phyloP scores from a whole-genome alignment of 2,888 invertebrate species.

The Hyles lineata region DNA sequence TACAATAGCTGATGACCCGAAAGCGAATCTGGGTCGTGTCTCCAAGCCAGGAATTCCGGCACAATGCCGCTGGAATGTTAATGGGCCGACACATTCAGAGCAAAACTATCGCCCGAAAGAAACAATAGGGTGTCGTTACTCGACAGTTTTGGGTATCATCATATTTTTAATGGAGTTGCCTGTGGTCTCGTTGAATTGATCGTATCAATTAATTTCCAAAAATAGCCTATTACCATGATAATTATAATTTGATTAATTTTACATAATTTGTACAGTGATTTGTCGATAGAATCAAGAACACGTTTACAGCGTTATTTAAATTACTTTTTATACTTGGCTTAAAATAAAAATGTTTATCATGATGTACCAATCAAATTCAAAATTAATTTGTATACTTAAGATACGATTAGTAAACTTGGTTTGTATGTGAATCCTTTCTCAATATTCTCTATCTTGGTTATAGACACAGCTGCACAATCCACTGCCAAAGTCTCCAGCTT shows the following conservation, averaged over 20 bases:
- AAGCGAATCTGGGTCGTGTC: constrained; percentile 52
- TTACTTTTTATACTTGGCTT: too few species aligned
- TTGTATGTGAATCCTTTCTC: not conserved
- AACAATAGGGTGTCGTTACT: constrained; percentile 38
- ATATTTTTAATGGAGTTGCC: constrained; percentile 17
- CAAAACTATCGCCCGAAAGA: constrained; percentile 45
- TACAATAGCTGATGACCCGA: constrained; percentile 51
- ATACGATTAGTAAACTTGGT: too few species aligned
- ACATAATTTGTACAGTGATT: too few species aligned
- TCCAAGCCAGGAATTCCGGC: constrained; percentile 49
- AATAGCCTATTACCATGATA: not conserved
- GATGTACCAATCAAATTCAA: too few species aligned
- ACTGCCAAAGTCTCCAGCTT: not conserved
- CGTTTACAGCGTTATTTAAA: too few species aligned
- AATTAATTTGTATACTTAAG: too few species aligned
- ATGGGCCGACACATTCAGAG: constrained; percentile 49
- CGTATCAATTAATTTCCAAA: not conserved
- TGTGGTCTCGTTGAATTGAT: not conserved
- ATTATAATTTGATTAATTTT: not conserved
- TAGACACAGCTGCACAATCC: not conserved
- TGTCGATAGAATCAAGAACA: too few species aligned
- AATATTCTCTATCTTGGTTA: not conserved
- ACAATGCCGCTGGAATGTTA: constrained; percentile 56
- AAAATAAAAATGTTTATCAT: too few species aligned
- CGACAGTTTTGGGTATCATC: constrained; percentile 17